Conservation (phyloP, 2,888 invertebrate genomes). For the Pecten maximus region DNA sequence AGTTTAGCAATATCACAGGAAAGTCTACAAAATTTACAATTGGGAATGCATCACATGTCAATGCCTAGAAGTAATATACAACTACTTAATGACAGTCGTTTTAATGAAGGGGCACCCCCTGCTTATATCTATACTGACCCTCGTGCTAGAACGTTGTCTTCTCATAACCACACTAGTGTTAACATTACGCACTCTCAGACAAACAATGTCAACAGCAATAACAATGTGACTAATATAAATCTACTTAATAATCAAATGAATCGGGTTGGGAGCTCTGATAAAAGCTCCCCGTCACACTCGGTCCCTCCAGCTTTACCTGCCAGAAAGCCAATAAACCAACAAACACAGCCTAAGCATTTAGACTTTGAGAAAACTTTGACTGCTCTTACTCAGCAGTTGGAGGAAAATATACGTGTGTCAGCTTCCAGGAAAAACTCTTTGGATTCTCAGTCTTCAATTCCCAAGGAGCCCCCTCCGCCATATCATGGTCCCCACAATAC, state of each 20-base stretch:
- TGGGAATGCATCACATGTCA: constrained; percentile 56
- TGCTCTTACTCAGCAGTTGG: constrained; percentile 78
- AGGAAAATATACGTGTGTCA: constrained; percentile 72
- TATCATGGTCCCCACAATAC: constrained; percentile 81
- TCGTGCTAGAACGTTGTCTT: constrained; percentile 66
- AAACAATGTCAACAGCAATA: constrained; percentile 47
- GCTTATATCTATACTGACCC: constrained; percentile 70
- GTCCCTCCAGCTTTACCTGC: constrained; percentile 72
- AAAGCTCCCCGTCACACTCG: constrained; percentile 47
- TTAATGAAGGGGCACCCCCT: constrained; percentile 74
- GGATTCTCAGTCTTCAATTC: constrained; percentile 58
- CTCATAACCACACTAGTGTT: constrained; percentile 61
- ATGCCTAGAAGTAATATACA: constrained; percentile 57
- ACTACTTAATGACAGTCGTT: constrained; percentile 69
- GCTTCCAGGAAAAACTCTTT: constrained; percentile 62
- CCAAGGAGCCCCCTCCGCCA: constrained; percentile 77
- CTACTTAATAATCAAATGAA: constrained; percentile 36
- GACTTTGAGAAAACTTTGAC: constrained; percentile 79
- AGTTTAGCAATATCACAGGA: constrained; percentile 79
- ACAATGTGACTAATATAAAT: constrained; percentile 36
- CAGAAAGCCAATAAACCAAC: constrained; percentile 69
- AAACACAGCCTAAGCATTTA: constrained; percentile 66
- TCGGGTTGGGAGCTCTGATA: constrained; percentile 17
- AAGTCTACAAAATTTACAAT: constrained; percentile 55
- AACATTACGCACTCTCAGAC: constrained; percentile 38